Percentiles rank a stretch among this genome's conserved stretches.
These are phyloP conservation scores for Elephas maximus DNA, from an alignment of 2,113 vertebrate species.

Conservation along the genomic window DNA sequence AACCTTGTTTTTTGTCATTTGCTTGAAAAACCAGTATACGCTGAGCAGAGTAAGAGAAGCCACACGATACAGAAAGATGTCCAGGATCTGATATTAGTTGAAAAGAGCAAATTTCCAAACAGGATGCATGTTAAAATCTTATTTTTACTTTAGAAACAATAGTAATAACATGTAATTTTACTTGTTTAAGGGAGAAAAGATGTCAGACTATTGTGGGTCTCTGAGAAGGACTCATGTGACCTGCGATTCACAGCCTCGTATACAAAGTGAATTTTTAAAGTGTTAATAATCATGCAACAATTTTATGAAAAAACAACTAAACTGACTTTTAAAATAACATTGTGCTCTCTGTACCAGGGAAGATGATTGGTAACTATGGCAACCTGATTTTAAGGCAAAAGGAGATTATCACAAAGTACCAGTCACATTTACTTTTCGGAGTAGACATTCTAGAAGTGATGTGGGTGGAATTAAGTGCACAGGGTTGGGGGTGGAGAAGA, in stretches of 20 bases:
- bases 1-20: neutral
- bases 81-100: neutral
- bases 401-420: neutral
- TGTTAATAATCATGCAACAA: neutral
- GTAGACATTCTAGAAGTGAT: neutral
- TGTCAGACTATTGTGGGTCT: neutral
- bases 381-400: constrained; percentile 69
- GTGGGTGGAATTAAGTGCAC: constrained; percentile 31
- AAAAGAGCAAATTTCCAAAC: neutral
- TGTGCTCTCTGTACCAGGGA: constrained; percentile 32
- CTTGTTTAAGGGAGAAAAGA: neutral
- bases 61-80: neutral
- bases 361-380: constrained; percentile 71
- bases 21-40: constrained; percentile 14
- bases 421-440: neutral
- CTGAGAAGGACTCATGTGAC: neutral
- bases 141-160: neutral
- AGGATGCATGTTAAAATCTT: neutral
- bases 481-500: neutral
- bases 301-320: neutral
- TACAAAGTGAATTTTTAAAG: neutral
- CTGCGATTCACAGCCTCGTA: neutral
- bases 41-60: neutral
- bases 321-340: constrained; percentile 47
- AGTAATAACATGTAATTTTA: neutral